Base-by-base conservation (phyloP, 2,113 vertebrate species). In the Camelus bactrianus region DNA sequence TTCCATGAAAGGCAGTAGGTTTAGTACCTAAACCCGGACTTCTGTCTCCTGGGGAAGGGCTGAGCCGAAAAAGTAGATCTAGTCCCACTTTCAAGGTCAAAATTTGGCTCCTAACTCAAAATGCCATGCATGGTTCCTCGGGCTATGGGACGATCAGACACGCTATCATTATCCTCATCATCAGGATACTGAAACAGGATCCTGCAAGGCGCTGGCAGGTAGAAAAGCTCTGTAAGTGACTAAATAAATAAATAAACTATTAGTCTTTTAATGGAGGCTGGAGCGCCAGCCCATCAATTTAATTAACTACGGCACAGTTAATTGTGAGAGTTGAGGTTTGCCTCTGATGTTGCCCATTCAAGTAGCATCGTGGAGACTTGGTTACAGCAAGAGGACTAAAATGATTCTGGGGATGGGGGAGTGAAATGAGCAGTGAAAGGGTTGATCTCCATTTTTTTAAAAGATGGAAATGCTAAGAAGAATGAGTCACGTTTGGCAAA, bases 251-350 rank as follows among this genome's bases (percentile, higher is more conserved):
- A 91, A 95, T 93, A 87, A 97, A 88, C 60, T 32, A 77, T 76
- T 72, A 93, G 92, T 93, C 38, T 96, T 97, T 94, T 93, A 82
- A 96, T 72, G 85, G 96, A 22, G 9, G 62, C 28, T 60, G 42
- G 89, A 89, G 30, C 85, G 70, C 85, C 65, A 82, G 89, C 22
- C 81, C 81, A 83, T 94, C 91, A 72, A 60, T 93, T 96, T 93
- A 93, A 96, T 95, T 96, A 96, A 95, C 69, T 52, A 50, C 32
- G 1, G 60, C 54, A 81, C 91, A 93, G 95, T 87, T 93, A 97
- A 91, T 82, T 88, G 85, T 76, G 70, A 88, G 95, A 91, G 84
- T 75, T 72, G 92, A 96, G 60, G 89, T 85, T 85, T 52, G 50
- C 60, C 48, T 52, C 48, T 56, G 81, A 76, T 15, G 8, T 70